Conservation (phyloP, 1,140 invertebrate species). For the Ephestia elutella region DNA sequence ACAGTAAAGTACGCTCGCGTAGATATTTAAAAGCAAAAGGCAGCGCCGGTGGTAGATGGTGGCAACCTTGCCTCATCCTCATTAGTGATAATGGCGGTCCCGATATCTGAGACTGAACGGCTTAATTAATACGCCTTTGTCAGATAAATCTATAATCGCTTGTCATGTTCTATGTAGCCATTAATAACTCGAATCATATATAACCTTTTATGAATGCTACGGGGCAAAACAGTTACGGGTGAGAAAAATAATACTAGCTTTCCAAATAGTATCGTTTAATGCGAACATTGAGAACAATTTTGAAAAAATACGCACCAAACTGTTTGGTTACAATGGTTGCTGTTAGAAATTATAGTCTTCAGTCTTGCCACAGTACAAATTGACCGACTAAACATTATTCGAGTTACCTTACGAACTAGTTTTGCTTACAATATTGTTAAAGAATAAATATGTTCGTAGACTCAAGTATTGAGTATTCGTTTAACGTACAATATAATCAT, state of each 20-base stretch:
- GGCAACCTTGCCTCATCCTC: conserved; percentile 29
- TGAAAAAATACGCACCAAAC: conserved; percentile 56
- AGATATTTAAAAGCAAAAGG: conserved; percentile 20
- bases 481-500: no score
- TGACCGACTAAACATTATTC: conserved; percentile 39
- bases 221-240: neutral
- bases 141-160: conserved; percentile 37
- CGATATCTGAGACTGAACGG: conserved; percentile 50
- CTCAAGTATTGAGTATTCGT: neutral
- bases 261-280: conserved; percentile 46
- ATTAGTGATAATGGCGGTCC: conserved; percentile 47
- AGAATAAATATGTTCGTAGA: neutral
- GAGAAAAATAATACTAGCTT: neutral
- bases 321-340: conserved; percentile 32
- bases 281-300: conserved; percentile 54
- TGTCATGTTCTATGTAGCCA: conserved; percentile 20
- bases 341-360: conserved; percentile 39
- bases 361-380: conserved; percentile 57
- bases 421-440: neutral
- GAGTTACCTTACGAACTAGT: neutral
- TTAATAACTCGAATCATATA: conserved; percentile 26
- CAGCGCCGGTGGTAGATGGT: conserved; percentile 11
- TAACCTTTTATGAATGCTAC: conserved; percentile 14
- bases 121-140: conserved; percentile 55
- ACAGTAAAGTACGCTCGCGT: neutral